Base-by-base conservation (phyloP, 2,888 invertebrate species). In the Sussaba pulchella region DNA sequence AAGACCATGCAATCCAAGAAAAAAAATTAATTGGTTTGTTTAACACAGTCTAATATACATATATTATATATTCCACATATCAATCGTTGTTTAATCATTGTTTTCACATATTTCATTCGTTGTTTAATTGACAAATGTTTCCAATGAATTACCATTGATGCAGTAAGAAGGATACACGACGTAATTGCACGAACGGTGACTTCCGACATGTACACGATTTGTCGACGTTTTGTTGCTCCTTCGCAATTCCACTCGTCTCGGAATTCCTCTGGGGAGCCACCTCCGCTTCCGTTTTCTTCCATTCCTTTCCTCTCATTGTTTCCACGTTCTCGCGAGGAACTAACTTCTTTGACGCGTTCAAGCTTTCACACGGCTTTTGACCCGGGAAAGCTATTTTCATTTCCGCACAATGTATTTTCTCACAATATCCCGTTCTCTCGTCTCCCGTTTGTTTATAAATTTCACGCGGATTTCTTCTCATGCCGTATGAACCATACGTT, bases 261-360 rank as follows among this genome's bases (percentile, higher is more conserved):
- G 8, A 1, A 24, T 14, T 14, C 9, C 57, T 31, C n/a, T 17
- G 2, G 24, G 45, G 12, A 31, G 8, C 43, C 12, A 21, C 43
- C 19, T 21, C 12, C n/a, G 21, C 12, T 6, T 41, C 12, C 19
- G n/a, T 41, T 24, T 6, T 17, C 14, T 64, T 14, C 26, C 31
- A 31, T 31, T 6, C 31, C 31, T 31, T 6, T 31, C 31, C 31
- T 31, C 31, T 31, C 31, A 6, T 31, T 31, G 31, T 31, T 31
- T 31, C 31, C 31, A 14, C 1, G 10, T 19, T 24, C 12, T 31
- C 31, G 39, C 14, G 6, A 24, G 26, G 24, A 59, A 59, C 57
- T 59, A 59, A 21, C 36, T 70, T 31, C 26, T 17, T 31, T 9
- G 26, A 70, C 3, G 43, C 70, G 45, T 57, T 45, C 26, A 57